Evolutionary conservation across 2,888 invertebrate species (phyloP).

Genomic region (Torymus texanus): DNA sequence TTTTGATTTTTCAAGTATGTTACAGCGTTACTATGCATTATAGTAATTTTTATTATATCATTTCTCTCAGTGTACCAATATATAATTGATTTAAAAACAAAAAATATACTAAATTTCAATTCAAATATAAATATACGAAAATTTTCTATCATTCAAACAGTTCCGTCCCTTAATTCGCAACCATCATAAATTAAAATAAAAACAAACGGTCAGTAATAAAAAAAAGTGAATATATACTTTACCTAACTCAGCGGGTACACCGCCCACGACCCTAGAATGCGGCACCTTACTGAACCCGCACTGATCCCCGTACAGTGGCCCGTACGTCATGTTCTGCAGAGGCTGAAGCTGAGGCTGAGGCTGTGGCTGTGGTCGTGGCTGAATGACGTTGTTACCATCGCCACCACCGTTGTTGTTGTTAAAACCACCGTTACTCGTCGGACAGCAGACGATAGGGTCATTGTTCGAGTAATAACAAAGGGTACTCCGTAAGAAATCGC

Average conservation of each 20-base stretch:
- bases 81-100: too few species aligned
- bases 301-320: conserved; percentile 67
- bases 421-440: conserved; percentile 56
- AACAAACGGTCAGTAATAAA: too few species aligned
- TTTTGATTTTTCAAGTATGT: too few species aligned
- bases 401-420: neutral
- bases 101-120: too few species aligned
- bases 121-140: too few species aligned
- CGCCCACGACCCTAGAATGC: conserved; percentile 83
- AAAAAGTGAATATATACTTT: conserved; percentile 58
- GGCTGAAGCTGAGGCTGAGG: conserved; percentile 26
- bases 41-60: too few species aligned
- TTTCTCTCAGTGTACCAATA: too few species aligned
- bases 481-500: conserved; percentile 79
- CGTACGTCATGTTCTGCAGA: conserved; percentile 31
- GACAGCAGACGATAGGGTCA: conserved; percentile 82
- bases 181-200: neutral
- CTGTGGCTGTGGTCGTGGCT: conserved; percentile 45
- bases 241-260: conserved; percentile 81
- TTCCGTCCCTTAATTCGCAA: too few species aligned
- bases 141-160: too few species aligned
- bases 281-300: conserved; percentile 81
- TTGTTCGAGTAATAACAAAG: conserved; percentile 83
- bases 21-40: too few species aligned
- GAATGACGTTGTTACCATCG: neutral